Percentiles rank a stretch among this genome's conserved stretches.
Conservation (phyloP, 2,888 invertebrate genomes). For the Phorcus lineatus region DNA sequence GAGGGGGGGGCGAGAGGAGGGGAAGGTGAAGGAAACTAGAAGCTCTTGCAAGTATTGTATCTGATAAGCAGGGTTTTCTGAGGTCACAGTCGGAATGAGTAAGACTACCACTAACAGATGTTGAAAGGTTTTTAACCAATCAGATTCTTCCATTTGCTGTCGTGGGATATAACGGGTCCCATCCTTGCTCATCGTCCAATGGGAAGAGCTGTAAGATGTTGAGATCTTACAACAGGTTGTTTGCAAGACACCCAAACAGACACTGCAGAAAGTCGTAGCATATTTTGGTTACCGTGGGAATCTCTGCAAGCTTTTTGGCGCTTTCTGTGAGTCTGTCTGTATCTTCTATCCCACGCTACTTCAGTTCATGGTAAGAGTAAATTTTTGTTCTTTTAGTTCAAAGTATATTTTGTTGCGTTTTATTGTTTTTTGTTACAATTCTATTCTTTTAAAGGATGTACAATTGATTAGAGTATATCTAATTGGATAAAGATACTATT, state of each 20-base stretch:
- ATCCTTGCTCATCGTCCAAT: slow-evolving; percentile 14
- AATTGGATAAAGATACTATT: no score
- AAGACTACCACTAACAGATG: background rate
- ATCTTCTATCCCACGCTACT: slow-evolving; percentile 5
- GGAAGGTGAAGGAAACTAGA: no score
- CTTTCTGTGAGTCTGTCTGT: slow-evolving; percentile 12
- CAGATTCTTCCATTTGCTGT: background rate
- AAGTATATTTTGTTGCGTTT: background rate
- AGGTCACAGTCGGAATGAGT: background rate
- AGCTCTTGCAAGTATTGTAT: background rate
- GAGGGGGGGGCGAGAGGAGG: no score
- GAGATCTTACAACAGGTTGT: slow-evolving; percentile 25
- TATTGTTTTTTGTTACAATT: background rate
- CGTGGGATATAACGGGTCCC: background rate
- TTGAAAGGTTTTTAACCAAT: background rate
- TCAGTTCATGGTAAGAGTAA: slow-evolving; percentile 9
- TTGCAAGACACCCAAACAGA: slow-evolving; percentile 13
- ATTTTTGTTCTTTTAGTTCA: background rate
- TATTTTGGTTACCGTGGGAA: slow-evolving; percentile 21
- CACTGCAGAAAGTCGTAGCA: slow-evolving; percentile 15
- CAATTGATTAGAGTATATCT: background rate
- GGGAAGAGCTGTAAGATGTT: slow-evolving; percentile 11
- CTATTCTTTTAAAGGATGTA: background rate
- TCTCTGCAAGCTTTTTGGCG: slow-evolving; percentile 15
- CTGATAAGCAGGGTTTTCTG: slow-evolving; percentile 14